phyloP scores from a whole-genome alignment of 1,140 invertebrate genomes.

The Sminthurides bifidus region DNA sequence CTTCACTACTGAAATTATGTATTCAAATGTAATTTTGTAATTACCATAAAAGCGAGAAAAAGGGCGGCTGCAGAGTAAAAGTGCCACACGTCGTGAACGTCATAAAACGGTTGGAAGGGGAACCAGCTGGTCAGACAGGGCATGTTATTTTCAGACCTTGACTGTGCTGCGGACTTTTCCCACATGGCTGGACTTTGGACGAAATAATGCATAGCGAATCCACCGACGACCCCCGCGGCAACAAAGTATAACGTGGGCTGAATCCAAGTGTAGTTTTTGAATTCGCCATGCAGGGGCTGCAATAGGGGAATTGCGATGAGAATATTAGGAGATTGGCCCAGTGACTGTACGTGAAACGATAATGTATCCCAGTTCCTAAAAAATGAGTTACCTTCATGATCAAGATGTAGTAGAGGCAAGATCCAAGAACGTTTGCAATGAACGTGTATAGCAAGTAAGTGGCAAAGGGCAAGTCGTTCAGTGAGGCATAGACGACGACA shows the following conservation, averaged over 20 bases:
- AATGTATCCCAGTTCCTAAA: background rate
- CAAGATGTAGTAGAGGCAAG: conserved; percentile 20
- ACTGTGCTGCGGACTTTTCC: conserved; percentile 24
- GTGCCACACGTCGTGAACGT: conserved; percentile 28
- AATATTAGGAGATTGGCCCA: too few relatives aligned
- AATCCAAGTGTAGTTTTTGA: conserved; percentile 25
- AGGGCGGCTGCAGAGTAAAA: conserved; percentile 25
- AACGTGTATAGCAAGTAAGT: conserved; percentile 26
- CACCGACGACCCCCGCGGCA: conserved; percentile 13
- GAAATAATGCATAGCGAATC: conserved; percentile 22
- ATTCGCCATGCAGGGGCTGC: conserved; percentile 26
- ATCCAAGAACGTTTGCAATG: conserved; percentile 20
- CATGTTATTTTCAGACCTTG: conserved; percentile 17
- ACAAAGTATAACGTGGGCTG: conserved; percentile 23
- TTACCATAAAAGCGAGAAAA: conserved; percentile 27
- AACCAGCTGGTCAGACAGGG: conserved; percentile 22
- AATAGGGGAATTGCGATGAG: too few relatives aligned
- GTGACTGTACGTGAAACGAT: too few relatives aligned
- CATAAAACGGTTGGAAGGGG: conserved; percentile 23
- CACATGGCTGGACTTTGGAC: conserved; percentile 14
- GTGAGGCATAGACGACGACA: conserved; percentile 20
- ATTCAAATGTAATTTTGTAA: background rate
- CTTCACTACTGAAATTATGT: background rate
- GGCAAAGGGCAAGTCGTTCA: conserved; percentile 17
- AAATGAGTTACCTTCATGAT: conserved; percentile 26